These are phyloP conservation scores for Endomychus coccineus DNA, from an alignment of 2,888 invertebrate genomes.

Conservation along the genomic window DNA sequence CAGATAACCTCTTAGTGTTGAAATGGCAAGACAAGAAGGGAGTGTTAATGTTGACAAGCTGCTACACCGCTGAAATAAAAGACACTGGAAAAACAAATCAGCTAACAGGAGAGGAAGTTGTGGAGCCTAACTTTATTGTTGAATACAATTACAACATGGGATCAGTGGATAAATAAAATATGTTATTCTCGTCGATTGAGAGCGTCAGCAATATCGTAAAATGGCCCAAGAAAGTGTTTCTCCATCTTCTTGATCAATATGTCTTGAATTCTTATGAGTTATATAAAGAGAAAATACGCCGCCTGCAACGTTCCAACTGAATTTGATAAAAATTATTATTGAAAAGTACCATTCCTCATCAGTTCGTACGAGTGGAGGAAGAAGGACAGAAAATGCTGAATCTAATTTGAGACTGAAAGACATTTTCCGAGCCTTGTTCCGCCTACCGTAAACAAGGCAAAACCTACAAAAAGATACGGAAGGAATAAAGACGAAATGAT, in stretches of 20 bases:
- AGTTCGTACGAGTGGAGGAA: too few relatives aligned
- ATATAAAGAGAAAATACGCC: constrained; percentile 17
- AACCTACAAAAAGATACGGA: too few relatives aligned
- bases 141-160: constrained; percentile 26
- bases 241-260: constrained; percentile 24
- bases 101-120: constrained; percentile 17
- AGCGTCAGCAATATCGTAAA: constrained; percentile 21
- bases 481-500: too few relatives aligned
- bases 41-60: constrained; percentile 22
- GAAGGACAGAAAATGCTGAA: too few relatives aligned
- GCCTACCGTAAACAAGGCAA: too few relatives aligned
- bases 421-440: too few relatives aligned
- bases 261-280: constrained; percentile 22
- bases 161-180: constrained; percentile 28
- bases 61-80: constrained; percentile 13
- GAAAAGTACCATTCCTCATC: too few relatives aligned
- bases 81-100: constrained; percentile 15
- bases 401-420: too few relatives aligned
- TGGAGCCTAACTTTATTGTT: constrained; percentile 27
- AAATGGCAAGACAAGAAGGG: constrained; percentile 33
- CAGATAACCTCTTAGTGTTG: constrained; percentile 21
- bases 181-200: constrained; percentile 23
- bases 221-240: constrained; percentile 30
- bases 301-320: too few relatives aligned
- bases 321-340: too few relatives aligned